Evolutionary conservation across 2,797 vertebrate genomes (phyloP), one percentile per base, ranked within the genome.

Genomic region (Buceros bicornis): DNA sequence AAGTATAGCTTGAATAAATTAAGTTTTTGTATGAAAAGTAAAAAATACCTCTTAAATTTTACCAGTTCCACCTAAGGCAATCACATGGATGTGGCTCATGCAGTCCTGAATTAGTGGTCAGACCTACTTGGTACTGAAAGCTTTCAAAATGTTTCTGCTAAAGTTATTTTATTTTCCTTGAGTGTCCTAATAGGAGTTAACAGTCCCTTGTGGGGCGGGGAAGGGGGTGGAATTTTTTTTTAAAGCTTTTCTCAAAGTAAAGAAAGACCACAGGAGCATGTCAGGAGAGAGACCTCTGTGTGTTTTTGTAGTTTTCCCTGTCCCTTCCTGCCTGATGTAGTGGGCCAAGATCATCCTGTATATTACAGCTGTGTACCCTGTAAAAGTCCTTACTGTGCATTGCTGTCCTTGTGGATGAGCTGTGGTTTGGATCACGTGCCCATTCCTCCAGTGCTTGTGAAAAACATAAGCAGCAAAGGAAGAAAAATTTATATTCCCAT

Each of bases 371-470:
- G 40, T 56, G 35, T 51, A 13, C 26, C 26, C 40, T 51, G 25
- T n/a, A 26, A 42, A 2, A 3, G 13, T 61, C 29, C 56, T 72
- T 51, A 12, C 53, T 64, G 40, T 6, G 13, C 40, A 60, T 69
- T 82, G 60, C 56, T 61, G 60, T 37, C 56, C 26, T 48, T 33
- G 31, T 50, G 53, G 70, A 57, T 0, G 0, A 71, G 64, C 15
- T 57, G 50, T 83, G 18, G 40, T 84, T 87, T 1, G 1, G 48
- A 16, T 74, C 64, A 61, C 0, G 0, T 58, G 24, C 26, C 29
- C 20, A 7, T 86, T 90, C 35, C 20, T 83, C 11, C 25, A 11
- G 24, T 69, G 50, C 16, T 4, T 6, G 28, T 82, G 35, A 33
- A 86, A 78, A 84, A 43, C 13, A 42, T 45, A 45, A 73, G 11